These are phyloP conservation scores for Scolopax mira DNA, from an alignment of 2,113 vertebrate species.

Conservation along the genomic window DNA sequence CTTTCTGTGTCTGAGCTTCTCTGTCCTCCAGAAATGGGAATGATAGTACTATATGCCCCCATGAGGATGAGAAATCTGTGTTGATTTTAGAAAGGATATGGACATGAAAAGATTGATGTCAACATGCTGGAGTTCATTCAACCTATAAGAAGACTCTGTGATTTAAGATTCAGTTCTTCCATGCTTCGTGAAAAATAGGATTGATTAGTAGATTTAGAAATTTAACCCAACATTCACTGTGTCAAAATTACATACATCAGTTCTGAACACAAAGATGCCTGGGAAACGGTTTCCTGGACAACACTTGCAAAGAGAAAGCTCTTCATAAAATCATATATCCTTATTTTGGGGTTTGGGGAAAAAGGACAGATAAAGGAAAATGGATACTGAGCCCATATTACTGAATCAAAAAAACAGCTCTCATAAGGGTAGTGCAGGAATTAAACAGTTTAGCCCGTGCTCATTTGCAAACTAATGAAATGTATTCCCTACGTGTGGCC, in stretches of 20 bases:
- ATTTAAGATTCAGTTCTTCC: neutral
- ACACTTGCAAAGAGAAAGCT: neutral
- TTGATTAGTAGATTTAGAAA: neutral
- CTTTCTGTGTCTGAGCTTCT: neutral
- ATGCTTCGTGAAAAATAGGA: neutral
- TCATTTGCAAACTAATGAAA: neutral
- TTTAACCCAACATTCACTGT: neutral
- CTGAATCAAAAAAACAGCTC: neutral
- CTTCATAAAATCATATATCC: neutral
- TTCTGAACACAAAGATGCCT: neutral
- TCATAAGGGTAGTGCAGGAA: neutral
- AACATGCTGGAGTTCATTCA: neutral
- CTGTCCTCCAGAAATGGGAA: neutral
- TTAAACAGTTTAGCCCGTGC: neutral
- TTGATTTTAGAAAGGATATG: neutral
- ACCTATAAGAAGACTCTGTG: neutral
- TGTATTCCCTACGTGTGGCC: neutral
- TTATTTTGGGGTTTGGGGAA: neutral
- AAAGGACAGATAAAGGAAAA: neutral
- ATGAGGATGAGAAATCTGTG: neutral
- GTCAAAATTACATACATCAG: neutral
- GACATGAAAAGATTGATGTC: neutral
- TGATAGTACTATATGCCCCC: neutral
- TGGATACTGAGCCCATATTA: neutral
- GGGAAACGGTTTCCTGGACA: constrained; percentile 42